Evolutionary conservation across 2,113 vertebrate species (phyloP).

Genomic region (Varanus salvator): DNA sequence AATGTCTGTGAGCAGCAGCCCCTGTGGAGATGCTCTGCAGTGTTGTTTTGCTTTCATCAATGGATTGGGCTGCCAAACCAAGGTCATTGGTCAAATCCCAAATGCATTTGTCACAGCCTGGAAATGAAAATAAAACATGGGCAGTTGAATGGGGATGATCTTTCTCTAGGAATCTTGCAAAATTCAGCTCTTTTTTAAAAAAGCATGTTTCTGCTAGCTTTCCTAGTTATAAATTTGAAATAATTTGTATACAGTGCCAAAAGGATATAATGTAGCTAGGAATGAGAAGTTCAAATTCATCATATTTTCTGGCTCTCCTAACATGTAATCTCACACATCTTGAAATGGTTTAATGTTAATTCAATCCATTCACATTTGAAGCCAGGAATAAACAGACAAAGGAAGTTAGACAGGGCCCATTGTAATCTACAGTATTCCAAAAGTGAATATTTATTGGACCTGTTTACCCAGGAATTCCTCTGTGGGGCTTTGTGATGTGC

Average conservation of each 20-base stretch:
- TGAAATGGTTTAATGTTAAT: too few relatives aligned
- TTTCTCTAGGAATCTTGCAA: not conserved
- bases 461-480: too few relatives aligned
- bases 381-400: not conserved
- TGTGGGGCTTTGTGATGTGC: too few relatives aligned
- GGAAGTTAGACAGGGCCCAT: not conserved
- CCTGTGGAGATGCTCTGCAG: slow-evolving; percentile 92
- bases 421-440: not conserved
- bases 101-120: slow-evolving; percentile 94
- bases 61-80: slow-evolving; percentile 81
- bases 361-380: too few relatives aligned
- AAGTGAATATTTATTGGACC: not conserved
- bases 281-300: not conserved
- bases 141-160: slow-evolving; percentile 13
- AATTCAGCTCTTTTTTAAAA: not conserved
- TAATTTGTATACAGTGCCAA: not conserved
- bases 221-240: not conserved
- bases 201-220: not conserved
- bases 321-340: too few relatives aligned
- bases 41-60: slow-evolving; percentile 85
- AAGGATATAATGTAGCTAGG: not conserved
- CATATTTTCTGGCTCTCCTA: too few relatives aligned
- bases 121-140: slow-evolving; percentile 26
- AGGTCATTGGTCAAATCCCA: slow-evolving; percentile 95
- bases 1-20: slow-evolving; percentile 86